Percentiles rank a stretch among this genome's conserved stretches.
Conservation (phyloP, 37 sponge, comb jelly and placozoan genomes). For the Axinella damicornis region DNA sequence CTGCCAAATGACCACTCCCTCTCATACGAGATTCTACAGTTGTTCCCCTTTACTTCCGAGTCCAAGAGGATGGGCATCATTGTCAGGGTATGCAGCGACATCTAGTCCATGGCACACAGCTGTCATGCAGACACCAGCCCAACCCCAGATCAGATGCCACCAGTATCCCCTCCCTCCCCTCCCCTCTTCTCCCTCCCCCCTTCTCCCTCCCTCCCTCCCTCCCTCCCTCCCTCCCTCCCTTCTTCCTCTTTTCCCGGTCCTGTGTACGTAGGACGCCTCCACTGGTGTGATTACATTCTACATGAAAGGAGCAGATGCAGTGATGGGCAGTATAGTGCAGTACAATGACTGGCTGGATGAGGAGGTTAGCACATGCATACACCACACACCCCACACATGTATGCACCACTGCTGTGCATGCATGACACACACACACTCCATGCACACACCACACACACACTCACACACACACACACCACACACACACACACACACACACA, state of each 20-base stretch:
- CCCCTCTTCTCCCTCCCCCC: too few species aligned
- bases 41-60: constrained; percentile 96
- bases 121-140: too few species aligned
- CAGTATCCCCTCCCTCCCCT: too few species aligned
- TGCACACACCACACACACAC: background rate
- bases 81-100: constrained; percentile 55
- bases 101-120: too few species aligned
- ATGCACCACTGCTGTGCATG: background rate
- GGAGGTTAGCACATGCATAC: constrained; percentile 58
- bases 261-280: too few species aligned
- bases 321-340: constrained; percentile 84
- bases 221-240: too few species aligned
- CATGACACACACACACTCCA: constrained; percentile 36
- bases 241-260: too few species aligned
- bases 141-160: too few species aligned
- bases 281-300: constrained; percentile 38
- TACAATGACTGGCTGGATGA: constrained; percentile 98
- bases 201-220: too few species aligned
- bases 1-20: constrained; percentile 54
- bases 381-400: constrained; percentile 28
- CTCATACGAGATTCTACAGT: constrained; percentile 70
- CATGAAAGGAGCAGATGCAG: constrained; percentile 96
- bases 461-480: background rate
- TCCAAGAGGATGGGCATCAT: constrained; percentile 97
- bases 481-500: constrained; percentile 46